Evolutionary conservation across 2,888 invertebrate species (phyloP), one percentile per base, ranked within the genome.

Genomic region (Limnephilus lunatus): DNA sequence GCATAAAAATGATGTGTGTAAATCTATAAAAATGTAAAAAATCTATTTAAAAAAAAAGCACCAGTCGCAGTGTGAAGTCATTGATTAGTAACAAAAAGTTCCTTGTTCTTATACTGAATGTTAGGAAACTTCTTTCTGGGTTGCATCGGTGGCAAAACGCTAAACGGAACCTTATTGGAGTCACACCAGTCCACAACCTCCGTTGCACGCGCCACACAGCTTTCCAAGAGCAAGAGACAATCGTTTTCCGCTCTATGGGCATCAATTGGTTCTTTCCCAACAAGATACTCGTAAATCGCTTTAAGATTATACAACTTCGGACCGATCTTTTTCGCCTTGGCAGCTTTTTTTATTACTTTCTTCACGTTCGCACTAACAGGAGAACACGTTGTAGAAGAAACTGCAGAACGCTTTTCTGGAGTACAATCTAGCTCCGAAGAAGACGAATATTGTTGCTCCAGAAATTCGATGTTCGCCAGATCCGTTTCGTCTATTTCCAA

Each of bases 221-320:
- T 97, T 93, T 97, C 95, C 19, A 97, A 94, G 89, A 98, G 95
- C 95, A 97, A 97, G 3, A 96, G 93, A 68, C 97, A 97, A 95
- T 98, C 98, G 1, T 95, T 96, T 95, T 98, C 98, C 2, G 98
- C 98, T 93, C 96, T 96, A 94, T 98, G 98, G 0, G 96, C 95
- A 94, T 95, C 94, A 4, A 94, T 86, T 0, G 96, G 95, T 25
- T 95, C 94, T 91, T 95, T 95, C 3, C 95, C 95, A 85, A 97
- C 95, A 35, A 97, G 94, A 89, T 96, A 96, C 93, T 96, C 95
- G 94, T 96, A 97, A 80, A 98, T 94, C 92, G 95, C 96, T 1
- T 93, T 93, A 81, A 98, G 95, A 94, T 95, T 96, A 94, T 97
- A 97, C 93, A 96, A 95, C 86, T 94, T 81, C 93, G 94, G 93